Percentiles rank a stretch among this genome's conserved stretches.
phyloP scores from a whole-genome alignment of 2,888 invertebrate species.

The Ellobium chinense region DNA sequence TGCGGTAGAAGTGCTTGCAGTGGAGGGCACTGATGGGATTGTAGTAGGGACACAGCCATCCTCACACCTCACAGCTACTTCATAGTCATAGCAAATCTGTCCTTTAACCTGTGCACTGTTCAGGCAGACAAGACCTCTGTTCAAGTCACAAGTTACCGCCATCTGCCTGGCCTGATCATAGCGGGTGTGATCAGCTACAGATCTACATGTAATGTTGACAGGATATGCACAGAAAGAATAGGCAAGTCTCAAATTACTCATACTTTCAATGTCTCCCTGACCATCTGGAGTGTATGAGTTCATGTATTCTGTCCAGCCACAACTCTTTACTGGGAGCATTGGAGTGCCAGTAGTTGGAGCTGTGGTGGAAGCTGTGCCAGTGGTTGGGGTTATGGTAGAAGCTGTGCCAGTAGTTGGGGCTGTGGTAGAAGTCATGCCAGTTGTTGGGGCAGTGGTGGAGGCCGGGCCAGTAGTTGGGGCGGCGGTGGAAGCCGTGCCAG shows the following conservation, averaged over 20 bases:
- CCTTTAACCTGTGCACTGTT: constrained; percentile 56
- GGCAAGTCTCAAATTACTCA: constrained; percentile 56
- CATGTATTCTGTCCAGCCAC: constrained; percentile 51
- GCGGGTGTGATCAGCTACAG: constrained; percentile 81
- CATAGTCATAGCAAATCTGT: constrained; percentile 71
- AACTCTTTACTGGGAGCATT: background rate
- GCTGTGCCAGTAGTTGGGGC: too few species aligned
- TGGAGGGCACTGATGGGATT: constrained; percentile 47
- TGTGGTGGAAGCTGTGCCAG: too few species aligned
- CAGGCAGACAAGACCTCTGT: constrained; percentile 66
- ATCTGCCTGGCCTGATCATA: constrained; percentile 83
- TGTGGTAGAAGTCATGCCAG: too few species aligned
- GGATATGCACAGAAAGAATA: constrained; percentile 69
- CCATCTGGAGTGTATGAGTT: constrained; percentile 27
- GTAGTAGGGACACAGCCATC: constrained; percentile 42
- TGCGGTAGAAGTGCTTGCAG: constrained; percentile 46
- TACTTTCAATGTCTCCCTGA: constrained; percentile 72
- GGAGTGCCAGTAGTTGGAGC: background rate
- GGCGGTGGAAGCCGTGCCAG: too few species aligned
- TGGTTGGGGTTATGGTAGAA: too few species aligned
- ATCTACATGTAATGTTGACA: constrained; percentile 86
- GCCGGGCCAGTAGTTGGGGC: too few species aligned
- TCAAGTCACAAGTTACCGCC: constrained; percentile 86
- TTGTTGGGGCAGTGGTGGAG: too few species aligned
- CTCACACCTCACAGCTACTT: constrained; percentile 73